Base-by-base conservation (phyloP, 2,888 invertebrate species). In the Eupithecia vulgata region DNA sequence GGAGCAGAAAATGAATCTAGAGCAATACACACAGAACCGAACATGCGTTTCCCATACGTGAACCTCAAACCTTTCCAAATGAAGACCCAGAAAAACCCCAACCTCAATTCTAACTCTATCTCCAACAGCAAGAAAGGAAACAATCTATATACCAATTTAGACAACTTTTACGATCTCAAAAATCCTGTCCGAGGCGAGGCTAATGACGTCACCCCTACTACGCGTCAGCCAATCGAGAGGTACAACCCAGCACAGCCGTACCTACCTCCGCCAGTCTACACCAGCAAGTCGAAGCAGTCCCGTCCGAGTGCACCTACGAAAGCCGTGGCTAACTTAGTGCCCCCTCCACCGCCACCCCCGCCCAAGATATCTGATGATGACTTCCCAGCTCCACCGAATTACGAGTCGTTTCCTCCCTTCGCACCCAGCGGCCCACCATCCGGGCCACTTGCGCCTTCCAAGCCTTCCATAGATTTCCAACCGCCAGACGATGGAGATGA, bases 161-260 rank as follows among this genome's bases (percentile, higher is more conserved):
- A 94, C 73, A 88, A 90, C 72, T 91, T 93, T 72, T 84, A 86
- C 52, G 90, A 91, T 13, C 80, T 91, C 25, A 88, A 86, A 76
- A 83, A 89, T 77, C 94, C 94, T 2, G 89, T 92, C 4, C 84
- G 93, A 79, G 95, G 94, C 7, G 94, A 94, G 83, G 91, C 90
- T 48, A 91, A 94, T 80, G 94, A 94, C 71, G 79, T 87, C 3
- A 82, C 80, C 7, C 77, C 83, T 7, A 66, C 61, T 25, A 78
- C 82, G 78, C 84, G 84, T 57, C 87, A 88, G 68, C 87, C 87
- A 7, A 84, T 94, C 68, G 95, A 95, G 75, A 88, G 95, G 25
- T 95, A 93, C 78, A 95, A 95, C 81, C 93, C 95, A n/a, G 94
- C 94, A 5, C 93, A 94, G 78, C 93, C 94, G 1, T 93, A 94